phyloP scores from a whole-genome alignment of 2,113 vertebrate species.

The Leucopsar rothschildi region DNA sequence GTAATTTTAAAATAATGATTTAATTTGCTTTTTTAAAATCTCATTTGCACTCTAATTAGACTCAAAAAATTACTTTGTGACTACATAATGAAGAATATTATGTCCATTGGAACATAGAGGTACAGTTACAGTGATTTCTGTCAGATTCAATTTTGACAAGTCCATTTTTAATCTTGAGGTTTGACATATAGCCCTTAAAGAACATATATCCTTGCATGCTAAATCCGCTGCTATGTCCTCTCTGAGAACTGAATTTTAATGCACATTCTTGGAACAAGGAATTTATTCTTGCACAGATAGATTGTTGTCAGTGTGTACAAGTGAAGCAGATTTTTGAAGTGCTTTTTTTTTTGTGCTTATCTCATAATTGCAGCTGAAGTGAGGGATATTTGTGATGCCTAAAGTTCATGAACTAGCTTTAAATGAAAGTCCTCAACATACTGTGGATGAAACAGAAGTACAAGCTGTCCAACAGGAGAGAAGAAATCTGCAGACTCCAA shows the following conservation, averaged over 20 bases:
- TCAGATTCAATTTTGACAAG: neutral
- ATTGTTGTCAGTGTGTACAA: neutral
- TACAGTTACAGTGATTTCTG: neutral
- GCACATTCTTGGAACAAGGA: neutral
- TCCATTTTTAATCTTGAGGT: conserved; percentile 3
- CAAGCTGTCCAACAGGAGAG: neutral
- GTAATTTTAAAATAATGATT: neutral
- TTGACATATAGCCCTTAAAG: neutral
- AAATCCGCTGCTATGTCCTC: neutral
- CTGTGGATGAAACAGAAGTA: neutral
- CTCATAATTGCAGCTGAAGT: neutral
- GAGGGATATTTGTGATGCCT: neutral
- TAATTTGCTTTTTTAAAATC: neutral
- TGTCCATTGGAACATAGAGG: neutral
- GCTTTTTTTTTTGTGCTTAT: neutral
- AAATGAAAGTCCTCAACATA: neutral
- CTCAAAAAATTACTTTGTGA: neutral
- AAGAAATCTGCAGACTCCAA: neutral
- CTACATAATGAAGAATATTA: neutral
- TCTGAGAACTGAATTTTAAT: neutral
- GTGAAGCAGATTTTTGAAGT: neutral
- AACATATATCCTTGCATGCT: neutral
- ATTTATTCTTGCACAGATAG: neutral
- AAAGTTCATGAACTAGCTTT: neutral
- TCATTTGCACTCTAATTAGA: neutral